Evolutionary conservation across 2,797 vertebrate genomes (phyloP).

Genomic region (Sebastes diaconus): DNA sequence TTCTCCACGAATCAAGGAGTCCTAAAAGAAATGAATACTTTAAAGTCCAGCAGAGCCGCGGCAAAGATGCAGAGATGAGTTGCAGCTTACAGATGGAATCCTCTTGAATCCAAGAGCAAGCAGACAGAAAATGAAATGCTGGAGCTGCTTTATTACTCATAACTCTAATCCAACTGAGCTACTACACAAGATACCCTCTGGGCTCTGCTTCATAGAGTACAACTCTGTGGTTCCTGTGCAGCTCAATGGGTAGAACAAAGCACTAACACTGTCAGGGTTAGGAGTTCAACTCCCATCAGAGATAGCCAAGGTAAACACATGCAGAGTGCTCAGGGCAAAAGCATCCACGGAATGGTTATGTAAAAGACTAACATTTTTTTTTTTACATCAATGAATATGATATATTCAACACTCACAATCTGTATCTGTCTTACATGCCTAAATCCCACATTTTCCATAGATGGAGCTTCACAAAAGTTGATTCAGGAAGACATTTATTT

Average conservation of each 20-base stretch:
- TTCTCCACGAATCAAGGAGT: not conserved
- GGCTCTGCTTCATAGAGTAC: not conserved
- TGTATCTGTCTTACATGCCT: not conserved
- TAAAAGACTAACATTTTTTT: not conserved
- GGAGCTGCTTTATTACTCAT: constrained; percentile 41
- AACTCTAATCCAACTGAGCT: constrained; percentile 39
- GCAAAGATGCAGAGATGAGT: constrained; percentile 36
- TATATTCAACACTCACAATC: not conserved
- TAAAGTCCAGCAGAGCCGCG: not conserved
- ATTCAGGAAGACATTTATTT: not conserved
- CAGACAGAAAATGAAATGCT: not conserved
- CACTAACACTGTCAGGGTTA: not conserved
- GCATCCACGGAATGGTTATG: not conserved
- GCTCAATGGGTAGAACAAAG: constrained; percentile 10
- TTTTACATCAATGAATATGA: not conserved
- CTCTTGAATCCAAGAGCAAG: constrained; percentile 25
- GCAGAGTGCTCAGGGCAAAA: not conserved
- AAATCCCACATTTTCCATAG: not conserved
- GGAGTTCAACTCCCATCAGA: not conserved
- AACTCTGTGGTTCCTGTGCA: not conserved
- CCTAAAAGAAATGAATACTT: not conserved
- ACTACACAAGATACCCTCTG: constrained; percentile 7
- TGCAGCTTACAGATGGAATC: constrained; percentile 34
- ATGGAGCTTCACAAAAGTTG: not conserved
- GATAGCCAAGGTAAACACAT: not conserved